Evolutionary conservation across 2,113 vertebrate genomes (phyloP), one percentile per base, ranked within the genome.

Genomic region (Rhinichthys klamathensis): DNA sequence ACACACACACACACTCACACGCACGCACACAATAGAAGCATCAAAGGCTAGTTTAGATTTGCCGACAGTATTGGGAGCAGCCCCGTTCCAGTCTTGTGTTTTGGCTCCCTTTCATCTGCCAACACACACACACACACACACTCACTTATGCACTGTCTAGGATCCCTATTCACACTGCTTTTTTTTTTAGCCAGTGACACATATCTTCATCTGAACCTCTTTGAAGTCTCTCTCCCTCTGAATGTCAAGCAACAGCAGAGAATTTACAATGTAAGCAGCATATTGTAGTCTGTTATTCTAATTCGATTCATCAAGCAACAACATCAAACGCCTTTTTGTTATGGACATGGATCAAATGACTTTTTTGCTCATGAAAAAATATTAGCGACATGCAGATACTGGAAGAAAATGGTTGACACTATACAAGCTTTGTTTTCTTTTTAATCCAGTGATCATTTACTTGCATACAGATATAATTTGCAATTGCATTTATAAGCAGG

Each of bases 401-500:
- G n/a, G 58, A 80, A 2, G 4, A 9, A 15, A 27, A 38, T 70
- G 16, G 83, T 51, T 25, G 49, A 77, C 56, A 25, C 32, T 65
- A 51, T 27, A 63, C 10, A 3, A 30, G 9, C 2, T 51, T 84
- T 25, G 6, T 15, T 67, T 77, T 38, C 15, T 35, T 51, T 35
- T 44, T 84, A 27, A 51, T 84, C 21, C 13, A 58, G 27, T 72
- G 23, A 25, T 41, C 32, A 49, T n/a, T 74, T 74, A 16, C 12
- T 25, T 46, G 11, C n/a, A 46, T 46, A 8, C 70, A 25, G 6
- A 67, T 35, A 21, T 73, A 13, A 21, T 69, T 10, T 38, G 67
- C 1, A 38, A 15, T 93, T 94, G 91, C 94, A 93, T 93, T 94
- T 94, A 95, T 92, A 92, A 93, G 90, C 91, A 91, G 92, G 90